Conservation (phyloP, 2,888 invertebrate genomes). For the Hemicrepidius hirtus region DNA sequence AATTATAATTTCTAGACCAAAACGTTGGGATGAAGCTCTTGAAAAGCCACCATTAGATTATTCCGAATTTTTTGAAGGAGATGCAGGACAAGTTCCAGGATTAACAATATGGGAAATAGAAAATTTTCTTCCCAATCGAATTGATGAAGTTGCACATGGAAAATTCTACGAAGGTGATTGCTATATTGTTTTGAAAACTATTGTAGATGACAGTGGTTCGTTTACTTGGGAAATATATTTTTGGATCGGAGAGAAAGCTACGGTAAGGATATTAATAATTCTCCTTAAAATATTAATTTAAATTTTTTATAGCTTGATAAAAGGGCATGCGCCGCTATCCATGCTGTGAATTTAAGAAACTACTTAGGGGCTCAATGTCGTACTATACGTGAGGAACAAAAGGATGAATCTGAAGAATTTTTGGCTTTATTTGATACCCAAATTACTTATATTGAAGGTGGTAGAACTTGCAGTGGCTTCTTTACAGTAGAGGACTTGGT, state of each 20-base stretch:
- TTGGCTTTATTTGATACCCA: slow-evolving; percentile 91
- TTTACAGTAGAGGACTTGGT: slow-evolving; percentile 96
- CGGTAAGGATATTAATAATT: slow-evolving; percentile 77
- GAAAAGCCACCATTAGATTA: slow-evolving; percentile 97
- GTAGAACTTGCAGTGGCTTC: slow-evolving; percentile 97
- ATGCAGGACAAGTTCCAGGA: slow-evolving; percentile 94
- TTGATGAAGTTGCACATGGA: slow-evolving; percentile 95
- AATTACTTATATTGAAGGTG: slow-evolving; percentile 97
- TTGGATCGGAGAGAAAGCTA: slow-evolving; percentile 98
- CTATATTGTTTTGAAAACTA: slow-evolving; percentile 96
- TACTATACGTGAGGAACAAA: slow-evolving; percentile 97
- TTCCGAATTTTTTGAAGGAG: slow-evolving; percentile 97
- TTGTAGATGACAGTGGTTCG: slow-evolving; percentile 87
- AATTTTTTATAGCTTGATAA: slow-evolving; percentile 84
- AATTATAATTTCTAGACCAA: slow-evolving; percentile 78
- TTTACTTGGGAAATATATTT: slow-evolving; percentile 97
- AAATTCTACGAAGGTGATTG: slow-evolving; percentile 99
- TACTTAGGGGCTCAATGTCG: slow-evolving; percentile 94
- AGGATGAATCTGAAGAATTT: slow-evolving; percentile 97
- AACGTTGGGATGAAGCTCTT: slow-evolving; percentile 96
- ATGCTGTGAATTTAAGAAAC: slow-evolving; percentile 98
- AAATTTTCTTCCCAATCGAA: slow-evolving; percentile 96
- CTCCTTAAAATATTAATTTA: neutral
- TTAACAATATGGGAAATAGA: slow-evolving; percentile 99
- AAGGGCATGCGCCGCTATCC: slow-evolving; percentile 97